A percentile compares a stretch with the other conserved stretches of the same genome.
These are phyloP conservation scores for Aleiodes sp. DNA, from an alignment of 1,140 invertebrate genomes.

Conservation along the genomic window DNA sequence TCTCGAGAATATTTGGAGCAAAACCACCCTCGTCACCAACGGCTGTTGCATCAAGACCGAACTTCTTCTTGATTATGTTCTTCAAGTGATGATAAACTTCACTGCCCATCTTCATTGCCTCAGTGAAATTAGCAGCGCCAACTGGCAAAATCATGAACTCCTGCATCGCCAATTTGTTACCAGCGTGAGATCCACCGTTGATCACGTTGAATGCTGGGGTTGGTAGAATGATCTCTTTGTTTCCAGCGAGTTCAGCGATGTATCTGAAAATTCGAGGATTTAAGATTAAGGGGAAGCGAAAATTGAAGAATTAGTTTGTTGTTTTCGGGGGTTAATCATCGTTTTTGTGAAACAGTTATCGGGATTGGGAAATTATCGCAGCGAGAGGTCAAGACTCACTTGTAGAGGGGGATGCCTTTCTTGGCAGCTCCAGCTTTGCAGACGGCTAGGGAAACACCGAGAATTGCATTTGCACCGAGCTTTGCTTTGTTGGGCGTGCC, in stretches of 20 bases:
- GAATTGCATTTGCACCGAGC: conserved; percentile 96
- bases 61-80: conserved; percentile 93
- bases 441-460: conserved; percentile 95
- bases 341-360: conserved; percentile 5
- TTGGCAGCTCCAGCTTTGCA: conserved; percentile 97
- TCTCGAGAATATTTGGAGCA: conserved; percentile 97
- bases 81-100: conserved; percentile 98
- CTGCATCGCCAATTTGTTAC: conserved; percentile 99
- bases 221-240: conserved; percentile 89
- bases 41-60: conserved; percentile 94
- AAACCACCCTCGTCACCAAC: conserved; percentile 99
- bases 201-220: conserved; percentile 99
- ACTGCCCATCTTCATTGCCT: conserved; percentile 98
- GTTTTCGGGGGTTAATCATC: too few relatives aligned
- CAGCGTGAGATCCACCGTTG: conserved; percentile 98
- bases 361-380: not conserved
- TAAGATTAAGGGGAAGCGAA: too few relatives aligned
- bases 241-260: conserved; percentile 93
- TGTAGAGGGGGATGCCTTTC: conserved; percentile 88
- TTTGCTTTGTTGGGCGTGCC: conserved; percentile 97
- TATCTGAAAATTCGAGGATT: conserved; percentile 78
- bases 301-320: too few relatives aligned
- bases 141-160: conserved; percentile 93
- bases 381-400: conserved; percentile 52
- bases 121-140: conserved; percentile 90